phyloP scores from a whole-genome alignment of 2,113 vertebrate species.

The Rhinopithecus roxellana region DNA sequence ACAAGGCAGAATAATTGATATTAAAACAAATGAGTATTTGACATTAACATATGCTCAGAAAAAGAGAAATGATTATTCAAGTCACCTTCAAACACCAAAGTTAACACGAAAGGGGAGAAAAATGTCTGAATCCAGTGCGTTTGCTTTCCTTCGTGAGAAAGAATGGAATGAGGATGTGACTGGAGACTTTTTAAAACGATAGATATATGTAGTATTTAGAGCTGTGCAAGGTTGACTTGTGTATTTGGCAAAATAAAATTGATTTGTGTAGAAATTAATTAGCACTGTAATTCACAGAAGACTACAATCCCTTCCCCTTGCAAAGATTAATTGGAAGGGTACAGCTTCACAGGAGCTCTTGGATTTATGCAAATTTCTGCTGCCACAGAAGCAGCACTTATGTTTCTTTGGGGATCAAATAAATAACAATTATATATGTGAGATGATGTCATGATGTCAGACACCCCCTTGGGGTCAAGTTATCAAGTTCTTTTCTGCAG shows the following conservation, averaged over 20 bases:
- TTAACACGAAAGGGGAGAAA: neutral
- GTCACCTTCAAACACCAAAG: neutral
- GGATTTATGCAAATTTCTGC: constrained; percentile 46
- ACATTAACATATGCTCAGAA: constrained; percentile 7
- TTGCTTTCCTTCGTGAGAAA: constrained; percentile 17
- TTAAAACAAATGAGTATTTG: constrained; percentile 25
- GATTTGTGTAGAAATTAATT: constrained; percentile 62
- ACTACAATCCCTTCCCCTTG: constrained; percentile 23
- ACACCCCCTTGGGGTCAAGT: neutral
- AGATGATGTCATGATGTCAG: constrained; percentile 40
- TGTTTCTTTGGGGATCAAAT: constrained; percentile 54
- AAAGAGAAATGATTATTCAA: neutral
- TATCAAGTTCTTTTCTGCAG: neutral
- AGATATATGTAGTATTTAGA: neutral
- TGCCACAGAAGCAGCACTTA: constrained; percentile 44
- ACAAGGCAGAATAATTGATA: neutral
- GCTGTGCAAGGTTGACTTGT: neutral
- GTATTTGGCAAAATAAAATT: constrained; percentile 39
- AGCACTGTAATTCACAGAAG: constrained; percentile 47
- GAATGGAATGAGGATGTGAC: neutral
- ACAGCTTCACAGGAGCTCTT: constrained; percentile 38
- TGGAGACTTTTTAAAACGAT: neutral
- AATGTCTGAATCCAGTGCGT: neutral
- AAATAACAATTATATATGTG: constrained; percentile 50
- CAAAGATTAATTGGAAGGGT: constrained; percentile 57